Percentiles rank a stretch among this genome's conserved stretches.
Evolutionary conservation across 2,888 invertebrate genomes (phyloP).

Genomic region (Pocota personata): DNA sequence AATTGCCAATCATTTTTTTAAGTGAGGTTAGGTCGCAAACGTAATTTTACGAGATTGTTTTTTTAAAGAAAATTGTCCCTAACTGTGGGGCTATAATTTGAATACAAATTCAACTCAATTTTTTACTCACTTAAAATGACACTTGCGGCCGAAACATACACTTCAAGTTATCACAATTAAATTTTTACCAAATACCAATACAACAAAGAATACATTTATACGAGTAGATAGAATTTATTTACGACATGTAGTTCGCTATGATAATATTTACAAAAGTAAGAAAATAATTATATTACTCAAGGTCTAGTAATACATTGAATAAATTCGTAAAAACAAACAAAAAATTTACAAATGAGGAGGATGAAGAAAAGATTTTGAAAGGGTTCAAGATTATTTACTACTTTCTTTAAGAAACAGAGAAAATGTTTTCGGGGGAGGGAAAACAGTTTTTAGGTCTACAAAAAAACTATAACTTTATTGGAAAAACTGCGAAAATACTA

Average conservation of each 20-base stretch:
- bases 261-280: constrained; percentile 46
- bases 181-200: constrained; percentile 27
- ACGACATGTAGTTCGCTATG: constrained; percentile 46
- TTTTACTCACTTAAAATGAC: background rate
- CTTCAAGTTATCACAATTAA: constrained; percentile 10
- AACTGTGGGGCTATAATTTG: background rate
- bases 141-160: constrained; percentile 22
- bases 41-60: background rate
- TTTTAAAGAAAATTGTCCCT: background rate
- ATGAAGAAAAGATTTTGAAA: constrained; percentile 24
- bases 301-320: constrained; percentile 38
- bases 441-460: constrained; percentile 34
- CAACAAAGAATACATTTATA: constrained; percentile 37
- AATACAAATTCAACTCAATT: background rate
- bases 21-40: constrained; percentile 18
- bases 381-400: constrained; percentile 13
- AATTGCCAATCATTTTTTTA: constrained; percentile 42
- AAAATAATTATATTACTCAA: constrained; percentile 1
- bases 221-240: constrained; percentile 13
- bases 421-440: constrained; percentile 5
- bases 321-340: constrained; percentile 3
- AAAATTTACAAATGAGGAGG: constrained; percentile 20
- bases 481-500: background rate
- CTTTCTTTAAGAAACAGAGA: constrained; percentile 14
- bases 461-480: constrained; percentile 15